Percentiles rank a stretch among this genome's conserved stretches.
These are phyloP conservation scores for Clusia tigrina DNA, from an alignment of 2,888 invertebrate species.

Conservation along the genomic window DNA sequence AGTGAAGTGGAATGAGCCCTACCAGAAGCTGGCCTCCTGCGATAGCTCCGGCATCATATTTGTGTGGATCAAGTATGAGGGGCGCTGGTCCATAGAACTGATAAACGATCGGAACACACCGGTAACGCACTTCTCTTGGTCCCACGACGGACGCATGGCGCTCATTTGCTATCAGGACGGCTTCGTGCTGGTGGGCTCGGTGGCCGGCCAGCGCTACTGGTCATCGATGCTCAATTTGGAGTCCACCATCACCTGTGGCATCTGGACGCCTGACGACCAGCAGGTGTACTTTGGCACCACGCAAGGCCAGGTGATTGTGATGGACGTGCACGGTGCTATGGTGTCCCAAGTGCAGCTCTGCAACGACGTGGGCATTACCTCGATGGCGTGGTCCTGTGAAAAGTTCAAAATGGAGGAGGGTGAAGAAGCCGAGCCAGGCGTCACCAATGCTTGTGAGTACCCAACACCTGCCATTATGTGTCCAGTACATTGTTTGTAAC, in stretches of 20 bases:
- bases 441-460: conserved; percentile 66
- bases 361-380: conserved; percentile 84
- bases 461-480: not conserved
- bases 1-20: conserved; percentile 98
- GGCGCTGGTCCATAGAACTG: conserved; percentile 97
- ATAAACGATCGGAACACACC: conserved; percentile 98
- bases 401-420: conserved; percentile 98
- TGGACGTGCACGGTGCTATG: conserved; percentile 97
- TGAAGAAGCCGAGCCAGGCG: conserved; percentile 74
- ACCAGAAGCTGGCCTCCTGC: conserved; percentile 96
- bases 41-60: conserved; percentile 98
- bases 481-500: too few species aligned
- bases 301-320: conserved; percentile 92
- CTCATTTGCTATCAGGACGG: conserved; percentile 99
- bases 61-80: conserved; percentile 99
- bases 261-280: conserved; percentile 98
- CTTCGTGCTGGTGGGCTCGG: conserved; percentile 96
- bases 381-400: conserved; percentile 97
- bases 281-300: conserved; percentile 97
- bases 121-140: conserved; percentile 98
- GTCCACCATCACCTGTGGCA: conserved; percentile 93
- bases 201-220: conserved; percentile 97
- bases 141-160: conserved; percentile 97
- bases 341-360: conserved; percentile 90
- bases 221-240: conserved; percentile 96